A percentile compares a stretch with the other conserved stretches of the same genome.
These are phyloP conservation scores for Nymphalis polychloros DNA, from an alignment of 2,888 invertebrate species.

Conservation along the genomic window DNA sequence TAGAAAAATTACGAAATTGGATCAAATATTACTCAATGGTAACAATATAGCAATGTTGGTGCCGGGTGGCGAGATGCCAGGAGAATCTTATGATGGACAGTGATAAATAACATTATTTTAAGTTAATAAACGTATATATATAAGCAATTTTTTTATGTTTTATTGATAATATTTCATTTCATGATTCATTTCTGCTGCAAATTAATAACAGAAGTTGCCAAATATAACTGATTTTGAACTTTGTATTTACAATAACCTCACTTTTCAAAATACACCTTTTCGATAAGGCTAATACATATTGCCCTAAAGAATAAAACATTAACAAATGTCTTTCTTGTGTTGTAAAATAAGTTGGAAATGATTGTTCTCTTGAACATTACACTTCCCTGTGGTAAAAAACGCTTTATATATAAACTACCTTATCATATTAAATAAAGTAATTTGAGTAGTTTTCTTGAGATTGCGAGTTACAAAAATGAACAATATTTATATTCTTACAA, in stretches of 20 bases:
- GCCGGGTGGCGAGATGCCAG: conserved; percentile 79
- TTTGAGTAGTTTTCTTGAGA: no score
- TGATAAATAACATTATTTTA: conserved; percentile 35
- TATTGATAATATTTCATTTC: neutral
- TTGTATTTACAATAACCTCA: no score
- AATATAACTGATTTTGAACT: no score
- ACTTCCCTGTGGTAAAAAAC: neutral
- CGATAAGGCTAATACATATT: no score
- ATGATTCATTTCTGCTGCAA: neutral
- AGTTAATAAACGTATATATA: conserved; percentile 10
- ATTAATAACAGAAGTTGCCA: neutral
- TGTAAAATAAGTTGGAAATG: no score
- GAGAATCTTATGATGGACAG: conserved; percentile 68
- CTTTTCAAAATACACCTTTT: no score
- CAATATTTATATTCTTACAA: no score
- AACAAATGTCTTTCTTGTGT: no score
- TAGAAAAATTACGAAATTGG: conserved; percentile 96
- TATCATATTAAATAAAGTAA: neutral
- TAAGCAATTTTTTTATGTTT: conserved; percentile 14
- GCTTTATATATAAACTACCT: neutral
- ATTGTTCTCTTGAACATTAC: neutral
- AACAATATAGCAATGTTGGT: conserved; percentile 98
- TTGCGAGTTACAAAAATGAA: no score
- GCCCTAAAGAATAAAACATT: no score
- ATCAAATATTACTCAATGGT: conserved; percentile 98